Conservation (phyloP, 2,888 invertebrate species). For the Parnassius apollo region DNA sequence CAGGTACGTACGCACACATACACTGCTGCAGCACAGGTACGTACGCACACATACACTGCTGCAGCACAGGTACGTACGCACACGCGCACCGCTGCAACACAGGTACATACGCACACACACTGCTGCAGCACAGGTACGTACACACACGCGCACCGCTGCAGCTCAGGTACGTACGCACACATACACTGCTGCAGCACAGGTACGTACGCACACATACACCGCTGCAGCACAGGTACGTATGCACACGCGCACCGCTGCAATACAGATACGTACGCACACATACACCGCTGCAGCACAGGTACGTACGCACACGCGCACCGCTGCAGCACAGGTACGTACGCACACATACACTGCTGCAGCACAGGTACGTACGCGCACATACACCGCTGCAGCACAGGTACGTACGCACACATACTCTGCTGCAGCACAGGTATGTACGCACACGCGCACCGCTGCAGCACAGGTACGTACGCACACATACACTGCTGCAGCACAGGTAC, state of each 20-base stretch:
- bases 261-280: too few relatives aligned
- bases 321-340: not conserved
- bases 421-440: not conserved
- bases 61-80: too few relatives aligned
- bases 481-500: not conserved
- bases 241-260: too few relatives aligned
- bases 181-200: too few relatives aligned
- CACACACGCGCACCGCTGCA: not conserved
- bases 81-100: not conserved
- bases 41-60: too few relatives aligned
- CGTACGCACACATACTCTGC: not conserved
- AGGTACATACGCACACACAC: too few relatives aligned
- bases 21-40: too few relatives aligned
- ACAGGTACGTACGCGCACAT: not conserved
- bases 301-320: not conserved
- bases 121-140: too few relatives aligned
- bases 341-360: not conserved
- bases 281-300: constrained; percentile 70
- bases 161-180: too few relatives aligned
- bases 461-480: not conserved
- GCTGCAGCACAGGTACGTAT: too few relatives aligned
- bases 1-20: too few relatives aligned
- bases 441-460: not conserved
- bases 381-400: not conserved
- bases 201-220: too few relatives aligned